phyloP scores from a whole-genome alignment of 2,113 vertebrate genomes.

The Brachyhypopomus gauderio region DNA sequence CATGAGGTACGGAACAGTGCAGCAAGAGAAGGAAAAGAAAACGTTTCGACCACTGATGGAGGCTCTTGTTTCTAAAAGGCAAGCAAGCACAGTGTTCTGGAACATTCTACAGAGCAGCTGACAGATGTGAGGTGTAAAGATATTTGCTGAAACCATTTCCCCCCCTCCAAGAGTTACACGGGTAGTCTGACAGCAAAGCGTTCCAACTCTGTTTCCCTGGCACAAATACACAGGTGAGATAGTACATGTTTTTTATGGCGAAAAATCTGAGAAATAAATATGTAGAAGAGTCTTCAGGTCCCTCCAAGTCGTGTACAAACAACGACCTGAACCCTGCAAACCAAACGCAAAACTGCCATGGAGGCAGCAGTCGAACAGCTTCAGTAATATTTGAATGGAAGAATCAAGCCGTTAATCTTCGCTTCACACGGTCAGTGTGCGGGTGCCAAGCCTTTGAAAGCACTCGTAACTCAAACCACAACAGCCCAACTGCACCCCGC shows the following conservation, averaged over 20 bases:
- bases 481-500: background rate
- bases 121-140: background rate
- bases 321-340: too few species aligned
- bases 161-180: background rate
- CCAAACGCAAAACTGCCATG: background rate
- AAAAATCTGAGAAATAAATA: too few species aligned
- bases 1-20: background rate
- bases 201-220: background rate
- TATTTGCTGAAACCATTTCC: background rate
- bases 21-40: background rate
- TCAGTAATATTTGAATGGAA: background rate
- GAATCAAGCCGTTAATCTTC: background rate
- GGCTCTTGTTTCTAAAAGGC: background rate
- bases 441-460: background rate
- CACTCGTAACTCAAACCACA: background rate
- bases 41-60: background rate
- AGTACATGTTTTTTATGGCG: too few species aligned
- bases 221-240: background rate
- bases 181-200: background rate
- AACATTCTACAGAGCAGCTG: conserved; percentile 5
- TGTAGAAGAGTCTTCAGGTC: too few species aligned
- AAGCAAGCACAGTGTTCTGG: background rate
- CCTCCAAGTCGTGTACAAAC: too few species aligned
- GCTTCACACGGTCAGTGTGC: background rate
- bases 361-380: background rate